Evolutionary conservation across 2,888 invertebrate species (phyloP).

Genomic region (Lasioglossum morio): DNA sequence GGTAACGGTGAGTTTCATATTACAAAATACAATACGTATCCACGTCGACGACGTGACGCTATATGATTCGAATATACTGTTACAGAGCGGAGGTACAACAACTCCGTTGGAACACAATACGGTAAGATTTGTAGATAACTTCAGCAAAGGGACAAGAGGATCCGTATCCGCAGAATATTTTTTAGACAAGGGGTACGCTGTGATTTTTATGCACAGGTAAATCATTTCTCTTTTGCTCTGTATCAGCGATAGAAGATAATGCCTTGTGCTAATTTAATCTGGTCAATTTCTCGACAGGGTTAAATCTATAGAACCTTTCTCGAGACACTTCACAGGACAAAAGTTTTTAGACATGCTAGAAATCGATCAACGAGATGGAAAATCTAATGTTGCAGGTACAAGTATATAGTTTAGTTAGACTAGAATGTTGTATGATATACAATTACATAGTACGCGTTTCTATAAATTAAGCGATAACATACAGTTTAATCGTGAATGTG

Average conservation of each 20-base stretch:
- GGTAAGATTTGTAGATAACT: slow-evolving; percentile 99
- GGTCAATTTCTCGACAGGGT: slow-evolving; percentile 84
- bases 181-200: slow-evolving; percentile 93
- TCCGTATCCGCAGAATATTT: slow-evolving; percentile 98
- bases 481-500: not conserved
- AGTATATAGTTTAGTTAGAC: not conserved
- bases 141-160: slow-evolving; percentile 98
- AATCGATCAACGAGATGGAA: slow-evolving; percentile 87
- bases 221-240: not conserved
- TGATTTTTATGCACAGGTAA: slow-evolving; percentile 95
- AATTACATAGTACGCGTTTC: not conserved
- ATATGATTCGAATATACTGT: slow-evolving; percentile 1
- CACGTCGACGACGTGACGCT: not conserved
- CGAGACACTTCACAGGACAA: slow-evolving; percentile 93
- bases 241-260: not conserved
- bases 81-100: slow-evolving; percentile 96
- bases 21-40: not conserved
- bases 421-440: not conserved
- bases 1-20: slow-evolving; percentile 88
- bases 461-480: not conserved
- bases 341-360: slow-evolving; percentile 93
- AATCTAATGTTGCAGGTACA: slow-evolving; percentile 88
- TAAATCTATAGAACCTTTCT: slow-evolving; percentile 96
- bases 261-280: not conserved
- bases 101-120: slow-evolving; percentile 98